Conservation (phyloP, 2,888 invertebrate species). For the Oxyscelio sp. region DNA sequence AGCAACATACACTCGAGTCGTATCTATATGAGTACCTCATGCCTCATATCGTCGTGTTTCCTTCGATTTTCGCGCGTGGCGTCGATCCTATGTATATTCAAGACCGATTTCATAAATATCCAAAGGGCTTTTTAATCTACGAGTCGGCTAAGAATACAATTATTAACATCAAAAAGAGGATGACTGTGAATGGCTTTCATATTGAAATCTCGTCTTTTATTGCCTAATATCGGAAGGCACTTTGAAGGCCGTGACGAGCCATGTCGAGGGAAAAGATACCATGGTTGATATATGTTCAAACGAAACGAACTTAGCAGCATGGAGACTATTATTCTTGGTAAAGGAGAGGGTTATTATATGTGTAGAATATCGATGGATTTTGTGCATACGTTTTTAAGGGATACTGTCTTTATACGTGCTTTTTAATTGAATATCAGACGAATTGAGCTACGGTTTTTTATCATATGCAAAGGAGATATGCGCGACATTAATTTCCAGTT, state of each 20-base stretch:
- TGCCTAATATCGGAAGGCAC: slow-evolving; percentile 74
- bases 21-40: neutral
- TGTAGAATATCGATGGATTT: slow-evolving; percentile 73
- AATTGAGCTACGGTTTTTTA: slow-evolving; percentile 31
- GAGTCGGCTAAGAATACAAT: slow-evolving; percentile 73
- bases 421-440: slow-evolving; percentile 53
- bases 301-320: slow-evolving; percentile 72
- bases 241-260: slow-evolving; percentile 57
- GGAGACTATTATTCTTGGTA: slow-evolving; percentile 71
- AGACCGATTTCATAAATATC: slow-evolving; percentile 76
- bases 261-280: slow-evolving; percentile 62
- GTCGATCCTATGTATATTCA: slow-evolving; percentile 76
- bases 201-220: slow-evolving; percentile 75
- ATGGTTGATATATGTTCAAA: slow-evolving; percentile 69
- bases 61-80: slow-evolving; percentile 62
- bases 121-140: slow-evolving; percentile 72
- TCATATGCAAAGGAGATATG: too few species aligned
- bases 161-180: slow-evolving; percentile 76
- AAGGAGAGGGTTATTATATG: slow-evolving; percentile 70
- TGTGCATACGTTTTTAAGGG: slow-evolving; percentile 66
- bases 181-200: slow-evolving; percentile 73
- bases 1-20: neutral
- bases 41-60: slow-evolving; percentile 58
- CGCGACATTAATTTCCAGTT: too few species aligned
- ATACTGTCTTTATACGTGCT: slow-evolving; percentile 63